Evolutionary conservation across 2,113 vertebrate genomes (phyloP).

Genomic region (Micronycteris hirsuta): DNA sequence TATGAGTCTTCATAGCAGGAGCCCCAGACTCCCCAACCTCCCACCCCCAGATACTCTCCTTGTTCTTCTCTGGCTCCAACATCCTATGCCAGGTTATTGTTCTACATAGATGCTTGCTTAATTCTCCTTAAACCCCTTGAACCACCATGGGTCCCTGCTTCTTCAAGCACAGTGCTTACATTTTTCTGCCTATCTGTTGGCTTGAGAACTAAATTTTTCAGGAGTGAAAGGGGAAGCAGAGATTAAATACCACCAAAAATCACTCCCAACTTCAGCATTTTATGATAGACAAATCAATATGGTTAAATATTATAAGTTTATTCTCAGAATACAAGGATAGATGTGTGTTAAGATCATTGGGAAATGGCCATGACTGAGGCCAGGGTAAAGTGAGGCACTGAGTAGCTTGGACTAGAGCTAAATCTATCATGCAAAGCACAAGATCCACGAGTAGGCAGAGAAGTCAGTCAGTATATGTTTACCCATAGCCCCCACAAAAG

Average conservation of each 20-base stretch:
- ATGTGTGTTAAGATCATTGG: neutral
- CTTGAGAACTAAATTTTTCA: neutral
- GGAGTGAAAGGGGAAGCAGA: neutral
- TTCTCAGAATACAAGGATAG: neutral
- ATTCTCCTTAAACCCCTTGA: neutral
- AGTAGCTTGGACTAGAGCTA: neutral
- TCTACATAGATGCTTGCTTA: neutral
- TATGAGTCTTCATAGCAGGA: neutral
- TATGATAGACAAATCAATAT: neutral
- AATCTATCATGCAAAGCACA: neutral
- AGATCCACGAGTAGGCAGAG: neutral
- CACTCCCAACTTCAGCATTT: neutral
- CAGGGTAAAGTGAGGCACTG: neutral
- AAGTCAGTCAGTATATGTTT: neutral
- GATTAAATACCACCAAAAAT: neutral
- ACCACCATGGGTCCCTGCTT: neutral
- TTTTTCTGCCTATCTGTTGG: neutral
- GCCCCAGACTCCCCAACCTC: neutral
- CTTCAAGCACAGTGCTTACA: neutral
- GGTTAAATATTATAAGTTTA: slow-evolving; percentile 18
- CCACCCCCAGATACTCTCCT: neutral
- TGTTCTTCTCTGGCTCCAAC: neutral
- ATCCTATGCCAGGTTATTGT: neutral
- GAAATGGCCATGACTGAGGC: neutral
- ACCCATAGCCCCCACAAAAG: neutral